Conservation (phyloP, 2,797 vertebrate genomes). For the Anomalospiza imberbis region DNA sequence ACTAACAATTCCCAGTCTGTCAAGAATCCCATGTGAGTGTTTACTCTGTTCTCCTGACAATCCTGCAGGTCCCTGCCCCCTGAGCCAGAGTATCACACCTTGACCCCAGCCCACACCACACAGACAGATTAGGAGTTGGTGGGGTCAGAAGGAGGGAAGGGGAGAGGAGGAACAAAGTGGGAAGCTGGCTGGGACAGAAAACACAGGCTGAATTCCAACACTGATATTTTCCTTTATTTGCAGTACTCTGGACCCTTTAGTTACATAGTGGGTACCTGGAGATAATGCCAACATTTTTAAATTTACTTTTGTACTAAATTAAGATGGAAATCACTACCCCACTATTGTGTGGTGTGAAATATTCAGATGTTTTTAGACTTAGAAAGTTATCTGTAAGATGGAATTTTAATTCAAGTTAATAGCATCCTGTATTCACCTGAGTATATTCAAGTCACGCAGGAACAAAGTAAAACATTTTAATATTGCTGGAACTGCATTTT, state of each 20-base stretch:
- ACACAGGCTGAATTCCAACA: neutral
- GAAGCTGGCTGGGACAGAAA: neutral
- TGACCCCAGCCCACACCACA: neutral
- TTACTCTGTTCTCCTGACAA: neutral
- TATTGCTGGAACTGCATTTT: slow-evolving; percentile 8
- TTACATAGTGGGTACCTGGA: neutral
- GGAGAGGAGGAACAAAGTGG: neutral
- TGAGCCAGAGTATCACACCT: no score
- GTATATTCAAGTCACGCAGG: neutral
- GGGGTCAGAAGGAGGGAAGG: neutral
- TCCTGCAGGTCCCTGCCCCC: neutral
- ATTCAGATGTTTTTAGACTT: neutral
- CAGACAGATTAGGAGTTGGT: neutral
- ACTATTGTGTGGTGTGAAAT: neutral
- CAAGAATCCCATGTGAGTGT: neutral
- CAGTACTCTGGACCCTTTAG: neutral
- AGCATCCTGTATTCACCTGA: neutral
- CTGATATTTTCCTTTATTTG: neutral
- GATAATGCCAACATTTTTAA: neutral
- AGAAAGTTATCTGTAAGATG: neutral
- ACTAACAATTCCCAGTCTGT: neutral
- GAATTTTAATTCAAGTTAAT: neutral
- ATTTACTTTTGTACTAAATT: neutral
- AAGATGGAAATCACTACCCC: neutral
- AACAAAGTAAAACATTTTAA: neutral